phyloP scores from a whole-genome alignment of 1,140 invertebrate species.

The Zaprionus capensis region DNA sequence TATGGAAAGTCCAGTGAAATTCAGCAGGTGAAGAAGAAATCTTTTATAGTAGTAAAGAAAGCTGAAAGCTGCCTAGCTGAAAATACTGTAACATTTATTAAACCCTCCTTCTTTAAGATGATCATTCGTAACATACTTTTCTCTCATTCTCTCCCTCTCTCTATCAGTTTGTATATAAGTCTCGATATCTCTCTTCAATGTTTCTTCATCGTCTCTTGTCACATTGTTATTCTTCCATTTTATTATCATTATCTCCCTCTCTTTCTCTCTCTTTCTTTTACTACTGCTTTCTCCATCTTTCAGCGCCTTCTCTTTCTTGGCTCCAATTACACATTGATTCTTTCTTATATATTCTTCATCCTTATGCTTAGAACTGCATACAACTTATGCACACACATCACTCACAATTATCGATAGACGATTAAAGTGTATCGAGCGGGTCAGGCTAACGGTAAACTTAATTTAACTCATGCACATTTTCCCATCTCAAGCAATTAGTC shows the following conservation, averaged over 20 bases:
- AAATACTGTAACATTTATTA: background rate
- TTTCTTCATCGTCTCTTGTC: too few relatives aligned
- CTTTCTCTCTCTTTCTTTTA: background rate
- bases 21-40: background rate
- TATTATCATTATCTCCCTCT: background rate
- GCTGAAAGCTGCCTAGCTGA: background rate
- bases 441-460: background rate
- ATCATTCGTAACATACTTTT: too few relatives aligned
- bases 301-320: too few relatives aligned
- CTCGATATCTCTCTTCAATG: too few relatives aligned
- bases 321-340: too few relatives aligned
- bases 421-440: background rate
- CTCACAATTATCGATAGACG: background rate
- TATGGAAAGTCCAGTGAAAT: conserved; percentile 26
- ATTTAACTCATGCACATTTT: background rate
- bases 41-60: too few relatives aligned
- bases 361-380: too few relatives aligned
- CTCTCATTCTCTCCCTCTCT: too few relatives aligned
- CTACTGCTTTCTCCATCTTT: background rate
- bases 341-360: too few relatives aligned
- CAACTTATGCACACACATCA: background rate
- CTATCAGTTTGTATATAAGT: too few relatives aligned
- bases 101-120: background rate
- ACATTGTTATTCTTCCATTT: too few relatives aligned
- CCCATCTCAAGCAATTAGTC: conserved; percentile 4